Evolutionary conservation across 2,797 vertebrate species (phyloP), one percentile per base, ranked within the genome.

Genomic region (Enoplosus armatus): DNA sequence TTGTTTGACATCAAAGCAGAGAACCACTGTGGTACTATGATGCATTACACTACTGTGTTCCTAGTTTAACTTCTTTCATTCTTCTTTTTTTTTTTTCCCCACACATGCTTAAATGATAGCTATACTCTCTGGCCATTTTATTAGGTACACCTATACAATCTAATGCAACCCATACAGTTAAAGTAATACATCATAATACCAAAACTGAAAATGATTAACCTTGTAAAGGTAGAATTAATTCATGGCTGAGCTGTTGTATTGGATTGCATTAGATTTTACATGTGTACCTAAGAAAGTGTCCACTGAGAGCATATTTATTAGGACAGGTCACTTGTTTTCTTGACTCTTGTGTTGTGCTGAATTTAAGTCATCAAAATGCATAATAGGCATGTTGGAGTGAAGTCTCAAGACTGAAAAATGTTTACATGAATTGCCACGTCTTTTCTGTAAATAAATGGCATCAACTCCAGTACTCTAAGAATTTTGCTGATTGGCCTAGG

Each of bases 1-100:
- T 15, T 63, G 43, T 55, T 37, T 53, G 37, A 81, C 15, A 78
- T 58, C 20, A 75, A n/a, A 50, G 18, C 27, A 55, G 15, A 80
- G 18, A 66, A 60, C 3, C n/a, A 56, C 31, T 31, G 6, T 43
- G 1, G 27, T 16, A 18, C 18, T 35, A 24, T 22, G 24, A 22
- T 18, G 9, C n/a, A 53, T 16, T 29, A 43, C 8, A 69, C 22
- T 65, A 31, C 26, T 16, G 15, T 37, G 29, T 8, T 29, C 8
- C 9, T 37, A 12, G 16, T 29, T 59, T 51, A 41, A 68, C 27
- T 47, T 65, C 1, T 75, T 70, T 37, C 9, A 69, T 56, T 0
- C 14, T 45, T 31, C 31, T 4, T n/a, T 35, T 45, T 58, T 48
- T 39, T 22, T n/a, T n/a, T n/a, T n/a, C n/a, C n/a, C n/a, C n/a